These are phyloP conservation scores for Ctenodactylus gundi DNA, from an alignment of 2,113 vertebrate species.

Conservation along the genomic window DNA sequence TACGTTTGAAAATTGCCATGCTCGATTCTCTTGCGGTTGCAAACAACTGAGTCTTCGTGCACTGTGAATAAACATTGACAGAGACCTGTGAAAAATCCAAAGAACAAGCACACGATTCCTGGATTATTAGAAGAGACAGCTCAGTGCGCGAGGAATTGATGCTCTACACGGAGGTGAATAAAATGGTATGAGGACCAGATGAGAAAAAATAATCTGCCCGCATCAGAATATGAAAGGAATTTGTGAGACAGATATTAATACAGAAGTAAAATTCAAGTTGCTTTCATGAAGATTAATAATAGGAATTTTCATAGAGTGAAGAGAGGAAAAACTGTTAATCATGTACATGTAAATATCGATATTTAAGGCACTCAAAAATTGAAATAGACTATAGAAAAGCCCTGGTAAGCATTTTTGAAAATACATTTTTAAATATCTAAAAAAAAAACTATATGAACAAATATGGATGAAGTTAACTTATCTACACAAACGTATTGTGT, in stretches of 20 bases:
- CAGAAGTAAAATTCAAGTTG: not conserved
- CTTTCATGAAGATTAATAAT: not conserved
- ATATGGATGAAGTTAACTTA: not conserved
- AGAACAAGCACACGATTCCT: constrained; percentile 28
- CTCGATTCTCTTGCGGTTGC: not conserved
- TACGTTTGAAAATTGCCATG: constrained; percentile 28
- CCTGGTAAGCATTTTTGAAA: not conserved
- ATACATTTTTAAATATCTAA: too few species aligned
- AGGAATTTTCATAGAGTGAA: not conserved
- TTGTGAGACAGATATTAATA: not conserved
- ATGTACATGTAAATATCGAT: not conserved
- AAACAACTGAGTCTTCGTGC: constrained; percentile 10
- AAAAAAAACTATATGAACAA: not conserved
- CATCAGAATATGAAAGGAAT: not conserved
- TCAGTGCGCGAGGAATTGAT: constrained; percentile 3
- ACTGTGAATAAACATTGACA: constrained; percentile 47
- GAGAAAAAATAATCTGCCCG: not conserved
- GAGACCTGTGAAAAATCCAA: constrained; percentile 35
- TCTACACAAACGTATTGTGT: not conserved
- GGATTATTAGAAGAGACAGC: constrained; percentile 33
- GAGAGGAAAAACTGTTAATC: not conserved
- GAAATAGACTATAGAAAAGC: not conserved
- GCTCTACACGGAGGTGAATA: not conserved
- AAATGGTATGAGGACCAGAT: not conserved
- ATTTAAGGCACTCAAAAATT: not conserved